These are phyloP conservation scores for Merluccius polli DNA, from an alignment of 2,797 vertebrate species.

Conservation along the genomic window DNA sequence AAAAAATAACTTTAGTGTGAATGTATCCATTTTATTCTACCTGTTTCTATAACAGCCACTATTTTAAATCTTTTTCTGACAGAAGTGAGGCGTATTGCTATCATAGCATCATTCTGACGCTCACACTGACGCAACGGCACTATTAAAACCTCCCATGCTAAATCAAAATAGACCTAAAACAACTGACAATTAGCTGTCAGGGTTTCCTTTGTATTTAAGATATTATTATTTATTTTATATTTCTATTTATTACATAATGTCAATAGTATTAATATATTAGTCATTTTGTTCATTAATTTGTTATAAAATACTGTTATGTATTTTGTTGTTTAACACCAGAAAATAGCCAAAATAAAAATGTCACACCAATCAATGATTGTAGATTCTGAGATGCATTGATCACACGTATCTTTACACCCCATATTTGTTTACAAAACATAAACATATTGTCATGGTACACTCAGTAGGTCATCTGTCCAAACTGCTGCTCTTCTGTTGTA, in stretches of 20 bases:
- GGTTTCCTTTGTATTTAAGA: conserved; percentile 50
- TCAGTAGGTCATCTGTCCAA: conserved; percentile 46
- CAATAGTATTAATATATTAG: conserved; percentile 65
- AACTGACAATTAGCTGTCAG: conserved; percentile 26
- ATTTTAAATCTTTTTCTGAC: conserved; percentile 11
- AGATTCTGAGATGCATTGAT: conserved; percentile 38
- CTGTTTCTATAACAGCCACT: neutral
- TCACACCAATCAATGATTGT: conserved; percentile 17
- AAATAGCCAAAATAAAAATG: conserved; percentile 40
- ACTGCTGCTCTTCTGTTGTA: conserved; percentile 66
- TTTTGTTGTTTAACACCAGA: conserved; percentile 43
- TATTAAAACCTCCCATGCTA: conserved; percentile 27
- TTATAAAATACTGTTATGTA: conserved; percentile 42
- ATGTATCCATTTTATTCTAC: conserved; percentile 29
- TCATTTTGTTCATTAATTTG: conserved; percentile 48
- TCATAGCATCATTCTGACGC: conserved; percentile 6
- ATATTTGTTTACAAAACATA: conserved; percentile 39
- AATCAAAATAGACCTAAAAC: conserved; percentile 36
- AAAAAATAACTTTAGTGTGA: neutral
- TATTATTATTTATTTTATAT: conserved; percentile 71
- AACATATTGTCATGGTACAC: conserved; percentile 29
- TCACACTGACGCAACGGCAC: conserved; percentile 21
- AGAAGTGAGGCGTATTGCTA: conserved; percentile 9
- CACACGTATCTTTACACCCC: conserved; percentile 33
- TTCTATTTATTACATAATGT: conserved; percentile 68